Evolutionary conservation across 2,113 vertebrate genomes (phyloP), one percentile per base, ranked within the genome.

Genomic region (Pterophyllum scalare): DNA sequence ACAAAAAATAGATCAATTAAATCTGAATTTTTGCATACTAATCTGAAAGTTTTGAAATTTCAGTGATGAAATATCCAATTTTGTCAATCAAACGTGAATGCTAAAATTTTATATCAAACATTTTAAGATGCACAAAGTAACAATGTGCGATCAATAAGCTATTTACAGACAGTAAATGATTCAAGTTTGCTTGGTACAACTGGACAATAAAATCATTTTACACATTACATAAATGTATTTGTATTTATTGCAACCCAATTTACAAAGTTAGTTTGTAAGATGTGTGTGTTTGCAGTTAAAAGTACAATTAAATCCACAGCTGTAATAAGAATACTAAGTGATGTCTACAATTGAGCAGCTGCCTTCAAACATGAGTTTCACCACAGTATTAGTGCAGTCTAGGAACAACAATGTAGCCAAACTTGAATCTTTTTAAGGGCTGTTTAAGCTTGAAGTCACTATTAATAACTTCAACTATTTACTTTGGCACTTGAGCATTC

Each of bases 401-500:
- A 38, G 38, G 2, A 65, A 65, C 35, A 65, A 65, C 2, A 46
- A 65, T 65, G 4, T 43, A 46, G 14, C 8, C 62, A 46, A 11
- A 67, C 0, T 22, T 46, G 38, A 67, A 67, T 43, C 40, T 12
- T 43, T 43, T 43, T 43, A 43, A 43, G 12, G 12, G 12, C 12
- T 49, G 15, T 17, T 49, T 17, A 17, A 49, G 5, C 46, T 49
- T 49, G 5, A 49, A 17, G 5, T 46, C 43, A 46, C 4, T 82
- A 80, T 46, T 81, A 90, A 93, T 91, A 90, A 87, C 74, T 81
- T 67, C 12, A 61, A 87, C 26, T 91, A 90, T 92, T 93, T 92
- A 86, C 54, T 77, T 86, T 91, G 80, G 89, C 81, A 35, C 26
- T 72, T 20, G 52, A 84, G 82, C 56, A 12, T 59, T 82, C 65